phyloP scores from a whole-genome alignment of 1,140 invertebrate species.

The Drosophila parvula region DNA sequence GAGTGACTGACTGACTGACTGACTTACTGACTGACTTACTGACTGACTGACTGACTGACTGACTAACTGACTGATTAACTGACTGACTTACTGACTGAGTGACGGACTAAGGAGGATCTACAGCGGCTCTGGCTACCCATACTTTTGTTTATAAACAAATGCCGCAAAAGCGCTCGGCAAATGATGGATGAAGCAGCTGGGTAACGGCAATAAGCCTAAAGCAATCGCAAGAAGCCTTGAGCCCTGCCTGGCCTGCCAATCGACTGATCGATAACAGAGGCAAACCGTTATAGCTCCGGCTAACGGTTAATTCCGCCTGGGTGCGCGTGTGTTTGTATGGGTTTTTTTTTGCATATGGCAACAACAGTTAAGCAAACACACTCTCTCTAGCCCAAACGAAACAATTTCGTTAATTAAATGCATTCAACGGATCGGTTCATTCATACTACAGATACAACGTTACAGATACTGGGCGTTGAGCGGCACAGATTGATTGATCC shows the following conservation, averaged over 20 bases:
- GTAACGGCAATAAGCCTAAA: neutral
- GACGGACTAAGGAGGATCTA: constrained; percentile 26
- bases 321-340: constrained; percentile 11
- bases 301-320: constrained; percentile 33
- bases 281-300: constrained; percentile 27
- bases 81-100: constrained; percentile 20
- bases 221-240: constrained; percentile 30
- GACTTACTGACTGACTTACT: constrained; percentile 11
- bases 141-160: constrained; percentile 50
- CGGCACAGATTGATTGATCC: constrained; percentile 39
- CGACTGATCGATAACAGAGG: constrained; percentile 44
- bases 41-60: constrained; percentile 3
- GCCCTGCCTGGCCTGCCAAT: constrained; percentile 24
- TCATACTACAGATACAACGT: constrained; percentile 26
- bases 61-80: neutral
- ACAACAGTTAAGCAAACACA: constrained; percentile 48
- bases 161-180: constrained; percentile 8
- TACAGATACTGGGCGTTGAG: constrained; percentile 12
- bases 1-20: constrained; percentile 4
- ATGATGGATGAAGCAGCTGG: constrained; percentile 38
- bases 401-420: constrained; percentile 51
- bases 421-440: constrained; percentile 34
- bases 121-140: neutral
- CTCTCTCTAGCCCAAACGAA: constrained; percentile 31
- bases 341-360: constrained; percentile 39